Percentiles rank a stretch among this genome's conserved stretches.
Conservation (phyloP, 2,797 vertebrate species). For the Limosa lapponica region DNA sequence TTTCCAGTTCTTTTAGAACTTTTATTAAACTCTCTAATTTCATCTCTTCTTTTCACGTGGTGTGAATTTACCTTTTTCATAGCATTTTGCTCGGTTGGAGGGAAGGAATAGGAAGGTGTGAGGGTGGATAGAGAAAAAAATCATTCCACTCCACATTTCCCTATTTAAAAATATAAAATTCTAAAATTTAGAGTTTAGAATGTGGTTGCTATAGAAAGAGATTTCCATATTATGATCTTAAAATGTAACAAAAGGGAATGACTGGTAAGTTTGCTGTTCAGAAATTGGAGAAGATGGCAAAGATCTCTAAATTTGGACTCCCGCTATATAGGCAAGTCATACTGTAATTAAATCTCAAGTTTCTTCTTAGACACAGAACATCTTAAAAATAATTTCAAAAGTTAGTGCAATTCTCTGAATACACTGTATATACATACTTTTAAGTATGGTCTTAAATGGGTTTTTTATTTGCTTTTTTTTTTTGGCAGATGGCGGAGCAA, state of each 20-base stretch:
- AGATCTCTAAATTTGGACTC: not conserved
- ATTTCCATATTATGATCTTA: not conserved
- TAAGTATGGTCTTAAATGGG: not conserved
- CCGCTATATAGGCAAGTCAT: not conserved
- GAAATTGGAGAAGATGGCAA: not conserved
- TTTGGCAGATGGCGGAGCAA: slow-evolving; percentile 93
- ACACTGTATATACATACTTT: not conserved
- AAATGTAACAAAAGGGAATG: not conserved
- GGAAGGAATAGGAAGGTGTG: not conserved
- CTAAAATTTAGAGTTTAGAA: not conserved
- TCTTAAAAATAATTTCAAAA: not conserved
- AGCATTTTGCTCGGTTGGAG: not conserved
- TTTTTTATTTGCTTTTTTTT: not conserved
- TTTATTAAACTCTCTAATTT: not conserved
- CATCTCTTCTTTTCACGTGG: not conserved
- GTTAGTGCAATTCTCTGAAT: not conserved
- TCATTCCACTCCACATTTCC: not conserved
- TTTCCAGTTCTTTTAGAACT: not conserved
- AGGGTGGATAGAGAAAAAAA: not conserved
- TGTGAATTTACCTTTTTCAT: not conserved
- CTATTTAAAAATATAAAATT: not conserved
- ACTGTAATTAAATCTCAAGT: not conserved
- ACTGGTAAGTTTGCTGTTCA: not conserved
- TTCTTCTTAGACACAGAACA: not conserved
- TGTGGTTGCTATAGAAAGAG: not conserved